A percentile compares a stretch with the other conserved stretches of the same genome.
phyloP scores from a whole-genome alignment of 2,113 vertebrate species.

The Galbula dea region DNA sequence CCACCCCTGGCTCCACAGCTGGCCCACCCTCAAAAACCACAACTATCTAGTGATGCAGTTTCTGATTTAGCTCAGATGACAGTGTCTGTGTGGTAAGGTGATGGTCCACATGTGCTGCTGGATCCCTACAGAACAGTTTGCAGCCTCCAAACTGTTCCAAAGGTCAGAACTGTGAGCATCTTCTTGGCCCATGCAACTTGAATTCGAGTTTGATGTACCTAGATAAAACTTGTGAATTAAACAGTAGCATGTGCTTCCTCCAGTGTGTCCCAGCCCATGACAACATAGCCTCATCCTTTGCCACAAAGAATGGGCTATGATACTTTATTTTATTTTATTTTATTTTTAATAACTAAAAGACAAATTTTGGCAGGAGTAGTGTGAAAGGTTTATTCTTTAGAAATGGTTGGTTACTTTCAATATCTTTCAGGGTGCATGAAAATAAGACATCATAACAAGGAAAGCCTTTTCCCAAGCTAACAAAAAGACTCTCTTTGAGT shows the following conservation, averaged over 20 bases:
- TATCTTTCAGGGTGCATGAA: neutral
- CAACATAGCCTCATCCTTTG: neutral
- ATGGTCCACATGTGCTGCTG: neutral
- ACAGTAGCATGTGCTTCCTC: neutral
- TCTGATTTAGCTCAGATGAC: neutral
- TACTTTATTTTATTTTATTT: neutral
- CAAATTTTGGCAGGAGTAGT: neutral
- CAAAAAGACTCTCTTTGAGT: neutral
- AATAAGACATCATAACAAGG: neutral
- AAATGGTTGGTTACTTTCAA: neutral
- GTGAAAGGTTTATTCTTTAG: neutral
- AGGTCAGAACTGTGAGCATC: neutral
- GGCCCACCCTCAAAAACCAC: neutral
- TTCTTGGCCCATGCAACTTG: neutral
- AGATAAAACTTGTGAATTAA: neutral
- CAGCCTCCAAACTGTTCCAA: neutral
- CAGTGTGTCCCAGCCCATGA: neutral
- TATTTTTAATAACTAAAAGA: neutral
- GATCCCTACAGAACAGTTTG: neutral
- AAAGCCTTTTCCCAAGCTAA: slow-evolving; percentile 1
- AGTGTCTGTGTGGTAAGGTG: neutral
- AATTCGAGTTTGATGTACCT: neutral
- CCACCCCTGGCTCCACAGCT: neutral
- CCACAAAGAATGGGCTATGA: neutral
- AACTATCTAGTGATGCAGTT: neutral